These are phyloP conservation scores for Liolophura sinensis DNA, from an alignment of 1,140 invertebrate species.

Conservation along the genomic window DNA sequence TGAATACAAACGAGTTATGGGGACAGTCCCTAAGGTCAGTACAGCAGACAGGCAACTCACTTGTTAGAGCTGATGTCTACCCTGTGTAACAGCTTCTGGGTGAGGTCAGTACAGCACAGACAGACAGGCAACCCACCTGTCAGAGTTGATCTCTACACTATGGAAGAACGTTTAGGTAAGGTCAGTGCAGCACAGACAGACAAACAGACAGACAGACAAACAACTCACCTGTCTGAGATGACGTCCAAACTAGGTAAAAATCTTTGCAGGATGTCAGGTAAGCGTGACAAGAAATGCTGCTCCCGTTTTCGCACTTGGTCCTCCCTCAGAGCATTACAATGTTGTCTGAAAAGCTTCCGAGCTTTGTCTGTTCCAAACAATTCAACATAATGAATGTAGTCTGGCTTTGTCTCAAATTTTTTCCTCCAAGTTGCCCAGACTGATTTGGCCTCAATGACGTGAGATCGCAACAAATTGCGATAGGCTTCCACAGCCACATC, in stretches of 20 bases:
- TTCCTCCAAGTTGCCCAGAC: constrained; percentile 85
- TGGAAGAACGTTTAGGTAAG: background rate
- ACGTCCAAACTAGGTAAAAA: constrained; percentile 80
- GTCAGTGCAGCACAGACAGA: constrained; percentile 1
- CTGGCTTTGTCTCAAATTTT: constrained; percentile 82
- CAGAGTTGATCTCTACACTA: too few species aligned
- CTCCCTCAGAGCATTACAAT: constrained; percentile 84
- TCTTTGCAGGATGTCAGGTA: constrained; percentile 80
- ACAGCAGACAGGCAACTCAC: too few species aligned
- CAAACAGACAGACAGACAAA: constrained; percentile 3
- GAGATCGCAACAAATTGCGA: constrained; percentile 37
- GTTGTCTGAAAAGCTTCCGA: constrained; percentile 76
- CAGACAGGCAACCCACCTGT: too few species aligned
- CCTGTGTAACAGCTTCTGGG: background rate
- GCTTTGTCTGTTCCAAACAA: constrained; percentile 86
- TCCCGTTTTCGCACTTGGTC: constrained; percentile 81
- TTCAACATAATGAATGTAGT: constrained; percentile 89
- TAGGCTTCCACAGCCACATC: constrained; percentile 65
- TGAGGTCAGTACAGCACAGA: too few species aligned
- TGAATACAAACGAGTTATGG: too few species aligned
- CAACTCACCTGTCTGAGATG: constrained; percentile 71
- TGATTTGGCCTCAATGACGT: constrained; percentile 77
- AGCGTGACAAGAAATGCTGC: constrained; percentile 77
- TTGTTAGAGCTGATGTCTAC: too few species aligned
- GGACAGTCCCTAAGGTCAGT: too few species aligned